Percentiles rank a stretch among this genome's conserved stretches.
phyloP scores from a whole-genome alignment of 2,113 vertebrate species.

The Notarius quadriscutis region DNA sequence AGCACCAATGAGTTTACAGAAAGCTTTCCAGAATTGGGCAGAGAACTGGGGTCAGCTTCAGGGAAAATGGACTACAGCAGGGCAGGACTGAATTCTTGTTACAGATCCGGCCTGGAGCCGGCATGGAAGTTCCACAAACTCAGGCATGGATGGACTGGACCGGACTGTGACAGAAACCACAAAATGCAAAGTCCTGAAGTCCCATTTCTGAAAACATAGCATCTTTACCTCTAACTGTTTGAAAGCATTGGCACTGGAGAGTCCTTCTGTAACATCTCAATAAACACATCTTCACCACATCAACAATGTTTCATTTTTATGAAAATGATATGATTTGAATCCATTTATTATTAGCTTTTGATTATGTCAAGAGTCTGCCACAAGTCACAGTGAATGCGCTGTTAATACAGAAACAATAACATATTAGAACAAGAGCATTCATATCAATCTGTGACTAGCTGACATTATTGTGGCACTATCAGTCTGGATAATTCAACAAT shows the following conservation, averaged over 20 bases:
- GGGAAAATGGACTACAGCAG: no score
- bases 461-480: not conserved
- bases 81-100: no score
- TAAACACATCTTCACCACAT: not conserved
- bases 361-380: not conserved
- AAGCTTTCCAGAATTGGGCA: no score
- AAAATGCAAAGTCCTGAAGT: not conserved
- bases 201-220: not conserved
- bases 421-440: not conserved
- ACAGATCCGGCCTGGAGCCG: no score
- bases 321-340: not conserved
- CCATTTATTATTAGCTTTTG: not conserved
- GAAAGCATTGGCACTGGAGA: not conserved
- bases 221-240: not conserved
- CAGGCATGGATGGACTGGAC: no score
- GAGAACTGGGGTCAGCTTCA: no score
- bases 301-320: not conserved
- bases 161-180: no score
- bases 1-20: no score
- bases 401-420: not conserved
- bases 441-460: not conserved
- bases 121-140: no score
- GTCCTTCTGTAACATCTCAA: not conserved
- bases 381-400: not conserved
- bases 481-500: not conserved